Evolutionary conservation across 2,888 invertebrate genomes (phyloP).

Genomic region (Lampropteryx suffumata): DNA sequence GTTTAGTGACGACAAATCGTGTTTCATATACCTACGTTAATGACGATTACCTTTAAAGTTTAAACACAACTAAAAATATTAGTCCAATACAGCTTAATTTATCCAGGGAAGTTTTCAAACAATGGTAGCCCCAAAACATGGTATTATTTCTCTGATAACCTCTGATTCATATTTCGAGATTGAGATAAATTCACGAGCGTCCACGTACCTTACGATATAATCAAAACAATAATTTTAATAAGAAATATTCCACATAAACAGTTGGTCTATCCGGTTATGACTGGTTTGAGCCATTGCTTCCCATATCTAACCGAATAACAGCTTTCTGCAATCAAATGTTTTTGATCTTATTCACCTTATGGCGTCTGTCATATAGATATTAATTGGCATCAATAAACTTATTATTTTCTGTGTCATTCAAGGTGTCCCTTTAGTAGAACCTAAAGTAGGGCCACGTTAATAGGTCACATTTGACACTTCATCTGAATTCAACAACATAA

Average conservation of each 20-base stretch:
- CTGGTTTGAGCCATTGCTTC: too few relatives aligned
- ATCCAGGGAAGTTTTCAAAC: not conserved
- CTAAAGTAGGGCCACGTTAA: too few relatives aligned
- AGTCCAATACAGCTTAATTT: too few relatives aligned
- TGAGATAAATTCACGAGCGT: slow-evolving; percentile 21
- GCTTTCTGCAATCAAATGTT: slow-evolving; percentile 1
- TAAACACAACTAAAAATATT: too few relatives aligned
- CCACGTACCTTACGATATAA: slow-evolving; percentile 25
- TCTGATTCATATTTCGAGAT: slow-evolving; percentile 30
- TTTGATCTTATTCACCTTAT: slow-evolving; percentile 7
- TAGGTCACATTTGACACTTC: too few relatives aligned
- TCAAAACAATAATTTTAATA: not conserved
- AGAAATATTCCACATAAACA: not conserved
- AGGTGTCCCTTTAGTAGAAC: too few relatives aligned
- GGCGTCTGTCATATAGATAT: slow-evolving; percentile 1
- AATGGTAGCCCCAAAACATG: slow-evolving; percentile 30
- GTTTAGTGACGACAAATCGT: not conserved
- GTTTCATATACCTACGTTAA: too few relatives aligned
- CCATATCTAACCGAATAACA: not conserved
- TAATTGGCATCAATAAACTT: slow-evolving; percentile 6
- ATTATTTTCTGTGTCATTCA: not conserved
- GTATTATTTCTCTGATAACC: slow-evolving; percentile 33
- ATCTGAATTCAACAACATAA: too few relatives aligned
- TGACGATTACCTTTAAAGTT: too few relatives aligned
- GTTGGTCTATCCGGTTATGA: too few relatives aligned